phyloP scores from a whole-genome alignment of 2,888 invertebrate genomes.

The Leptodirus hochenwartii region DNA sequence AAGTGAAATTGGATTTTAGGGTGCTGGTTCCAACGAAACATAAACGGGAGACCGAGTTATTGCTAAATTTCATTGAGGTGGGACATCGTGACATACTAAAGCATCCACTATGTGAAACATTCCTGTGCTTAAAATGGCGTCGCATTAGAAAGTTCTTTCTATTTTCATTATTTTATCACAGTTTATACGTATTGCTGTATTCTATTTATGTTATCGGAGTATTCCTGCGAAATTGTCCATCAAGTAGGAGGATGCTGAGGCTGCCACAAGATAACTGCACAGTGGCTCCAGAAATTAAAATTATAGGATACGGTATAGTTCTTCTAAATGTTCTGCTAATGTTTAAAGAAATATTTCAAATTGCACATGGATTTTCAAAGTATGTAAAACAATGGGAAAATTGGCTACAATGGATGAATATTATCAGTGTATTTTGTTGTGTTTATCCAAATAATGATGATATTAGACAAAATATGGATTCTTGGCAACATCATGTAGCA shows the following conservation, averaged over 20 bases:
- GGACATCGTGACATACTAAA: constrained; percentile 62
- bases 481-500: constrained; percentile 67
- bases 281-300: constrained; percentile 16
- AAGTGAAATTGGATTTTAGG: constrained; percentile 49
- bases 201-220: constrained; percentile 53
- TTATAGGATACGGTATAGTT: constrained; percentile 39
- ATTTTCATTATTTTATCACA: constrained; percentile 58
- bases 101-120: constrained; percentile 73
- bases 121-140: constrained; percentile 67
- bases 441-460: constrained; percentile 22
- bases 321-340: constrained; percentile 43
- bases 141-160: constrained; percentile 67
- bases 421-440: constrained; percentile 49
- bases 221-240: constrained; percentile 31
- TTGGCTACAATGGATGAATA: constrained; percentile 64
- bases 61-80: constrained; percentile 58
- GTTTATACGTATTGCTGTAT: constrained; percentile 54
- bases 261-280: constrained; percentile 14
- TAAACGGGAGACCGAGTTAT: constrained; percentile 49
- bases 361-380: constrained; percentile 50
- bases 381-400: constrained; percentile 72
- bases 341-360: constrained; percentile 61
- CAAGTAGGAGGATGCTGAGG: constrained; percentile 7
- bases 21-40: constrained; percentile 41
- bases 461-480: constrained; percentile 20